Evolutionary conservation across 2,113 vertebrate genomes (phyloP).

Genomic region (Cyrtonyx montezumae): DNA sequence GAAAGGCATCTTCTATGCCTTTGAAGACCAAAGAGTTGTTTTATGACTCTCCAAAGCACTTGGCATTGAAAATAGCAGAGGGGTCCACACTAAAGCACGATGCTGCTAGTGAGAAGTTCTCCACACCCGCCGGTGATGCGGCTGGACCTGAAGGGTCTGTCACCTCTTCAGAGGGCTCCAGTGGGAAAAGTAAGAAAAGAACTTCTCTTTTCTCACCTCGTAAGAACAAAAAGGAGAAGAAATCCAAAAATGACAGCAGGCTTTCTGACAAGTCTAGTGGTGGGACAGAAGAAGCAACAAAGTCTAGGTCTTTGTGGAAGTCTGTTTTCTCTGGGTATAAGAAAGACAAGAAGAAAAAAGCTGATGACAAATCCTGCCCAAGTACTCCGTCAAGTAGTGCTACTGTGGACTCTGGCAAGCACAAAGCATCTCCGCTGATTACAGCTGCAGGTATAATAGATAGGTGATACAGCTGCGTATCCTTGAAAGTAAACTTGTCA

Average conservation of each 20-base stretch:
- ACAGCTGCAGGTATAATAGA: constrained; percentile 82
- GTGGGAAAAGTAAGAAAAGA: constrained; percentile 92
- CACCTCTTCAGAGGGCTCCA: constrained; percentile 90
- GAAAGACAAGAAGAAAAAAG: constrained; percentile 96
- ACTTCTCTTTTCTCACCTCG: constrained; percentile 95
- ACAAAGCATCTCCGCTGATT: constrained; percentile 74
- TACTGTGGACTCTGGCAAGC: constrained; percentile 89
- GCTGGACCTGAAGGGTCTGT: constrained; percentile 88
- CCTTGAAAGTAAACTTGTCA: background rate
- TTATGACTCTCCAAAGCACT: constrained; percentile 69
- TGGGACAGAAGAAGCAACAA: constrained; percentile 81
- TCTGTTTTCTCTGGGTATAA: constrained; percentile 96
- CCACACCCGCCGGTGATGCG: constrained; percentile 71
- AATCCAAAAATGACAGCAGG: constrained; percentile 87
- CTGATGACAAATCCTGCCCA: constrained; percentile 86
- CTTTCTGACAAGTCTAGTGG: constrained; percentile 77
- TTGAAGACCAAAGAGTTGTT: constrained; percentile 74
- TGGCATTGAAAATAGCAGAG: constrained; percentile 78
- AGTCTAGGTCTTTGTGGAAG: constrained; percentile 95
- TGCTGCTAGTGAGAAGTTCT: constrained; percentile 79
- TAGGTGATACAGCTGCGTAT: rapidly evolving
- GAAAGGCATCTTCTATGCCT: constrained; percentile 34
- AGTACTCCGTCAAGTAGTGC: constrained; percentile 92
- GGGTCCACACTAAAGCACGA: constrained; percentile 78
- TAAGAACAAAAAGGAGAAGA: constrained; percentile 97